phyloP scores from a whole-genome alignment of 2,113 vertebrate genomes.

The Ivindomyrus marchei region DNA sequence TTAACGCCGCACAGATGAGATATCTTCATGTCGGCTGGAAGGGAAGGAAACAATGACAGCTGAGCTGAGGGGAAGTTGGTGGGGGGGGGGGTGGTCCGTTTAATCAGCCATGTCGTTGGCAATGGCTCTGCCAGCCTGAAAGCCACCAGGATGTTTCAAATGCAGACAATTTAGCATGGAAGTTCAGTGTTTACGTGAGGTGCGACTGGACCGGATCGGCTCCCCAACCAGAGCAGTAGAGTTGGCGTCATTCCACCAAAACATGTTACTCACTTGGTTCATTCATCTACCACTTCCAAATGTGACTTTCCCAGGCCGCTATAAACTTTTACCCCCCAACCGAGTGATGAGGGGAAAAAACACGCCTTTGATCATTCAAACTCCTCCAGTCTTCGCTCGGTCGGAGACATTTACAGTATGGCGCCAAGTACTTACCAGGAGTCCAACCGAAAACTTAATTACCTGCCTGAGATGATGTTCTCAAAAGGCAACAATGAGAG shows the following conservation, averaged over 20 bases:
- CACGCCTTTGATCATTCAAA: slow-evolving; percentile 41
- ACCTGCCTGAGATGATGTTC: slow-evolving; percentile 42
- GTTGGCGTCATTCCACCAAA: neutral
- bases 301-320: neutral
- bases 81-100: neutral
- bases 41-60: slow-evolving; percentile 7
- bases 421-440: slow-evolving; percentile 33
- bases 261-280: neutral
- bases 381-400: slow-evolving; percentile 40
- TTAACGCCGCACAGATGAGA: slow-evolving; percentile 23
- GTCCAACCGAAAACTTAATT: slow-evolving; percentile 41
- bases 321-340: slow-evolving; percentile 33
- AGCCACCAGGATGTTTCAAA: neutral
- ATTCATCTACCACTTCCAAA: neutral
- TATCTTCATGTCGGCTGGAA: slow-evolving; percentile 22
- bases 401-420: slow-evolving; percentile 39
- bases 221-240: neutral
- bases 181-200: neutral
- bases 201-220: neutral
- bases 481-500: slow-evolving; percentile 40
- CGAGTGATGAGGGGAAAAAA: slow-evolving; percentile 31
- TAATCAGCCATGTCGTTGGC: neutral
- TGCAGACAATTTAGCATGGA: neutral
- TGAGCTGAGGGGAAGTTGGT: neutral
- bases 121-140: neutral